Base-by-base conservation (phyloP, 2,113 vertebrate species). In the Rhabdomys dilectus region DNA sequence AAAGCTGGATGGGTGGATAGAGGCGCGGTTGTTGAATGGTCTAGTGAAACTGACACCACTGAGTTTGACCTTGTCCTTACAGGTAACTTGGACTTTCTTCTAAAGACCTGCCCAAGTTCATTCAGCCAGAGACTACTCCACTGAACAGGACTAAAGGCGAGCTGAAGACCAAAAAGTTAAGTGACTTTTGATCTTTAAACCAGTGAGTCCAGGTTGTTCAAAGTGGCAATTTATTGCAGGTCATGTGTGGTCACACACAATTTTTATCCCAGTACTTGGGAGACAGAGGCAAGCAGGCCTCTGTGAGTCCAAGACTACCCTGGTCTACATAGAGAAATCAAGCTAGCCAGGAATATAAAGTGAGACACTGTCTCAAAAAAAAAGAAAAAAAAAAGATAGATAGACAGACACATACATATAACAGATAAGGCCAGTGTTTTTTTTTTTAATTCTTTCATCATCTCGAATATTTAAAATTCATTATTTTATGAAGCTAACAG, bases 381-480 rank as follows among this genome's bases (percentile, higher is more conserved):
- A 36, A 31, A 34, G 3, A 17, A 21, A 73, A 8, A 73, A 22
- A 24, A 45, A 66, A 26, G 16, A 64, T 4, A 75, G 16, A 75
- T 7, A 24, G 39, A 64, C 8, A 76, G 39, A 45, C 6, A 24
- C 60, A 62, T 15, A 66, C 12, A 26, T 3, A 24, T 31, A 66
- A 68, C 82, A 64, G 6, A 29, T 34, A 29, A 81, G 53, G 39
- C 29, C 45, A 64, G 3, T 56, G 42, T 13, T 70, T 34, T 68
- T 36, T 78, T n/a, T 77, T 86, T 91, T 86, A 80, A 64, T 82
- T 75, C 53, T 48, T 17, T 39, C 85, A 89, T 84, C 5, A 82
- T 82, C 82, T 84, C 86, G 92, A 80, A 82, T 75, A 88, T 66
- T 58, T 60, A 48, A 95, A 92, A 64, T 48, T 68, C 31, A 68